A percentile compares a stretch with the other conserved stretches of the same genome.
Evolutionary conservation across 2,797 vertebrate species (phyloP).

Genomic region (Vultur gryphus): DNA sequence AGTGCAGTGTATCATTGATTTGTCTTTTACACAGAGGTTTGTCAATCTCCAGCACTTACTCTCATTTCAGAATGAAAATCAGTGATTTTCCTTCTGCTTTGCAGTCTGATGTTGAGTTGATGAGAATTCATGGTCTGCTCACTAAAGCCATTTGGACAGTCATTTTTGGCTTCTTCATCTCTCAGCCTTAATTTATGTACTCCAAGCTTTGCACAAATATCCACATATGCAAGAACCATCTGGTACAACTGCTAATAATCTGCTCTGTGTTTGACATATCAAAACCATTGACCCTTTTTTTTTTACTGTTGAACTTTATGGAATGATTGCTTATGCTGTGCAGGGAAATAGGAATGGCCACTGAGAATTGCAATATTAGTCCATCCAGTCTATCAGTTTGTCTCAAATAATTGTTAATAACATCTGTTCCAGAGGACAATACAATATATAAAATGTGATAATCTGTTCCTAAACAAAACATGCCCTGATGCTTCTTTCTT

Average conservation of each 20-base stretch:
- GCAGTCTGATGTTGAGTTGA: not conserved
- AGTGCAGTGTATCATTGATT: not conserved
- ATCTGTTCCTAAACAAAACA: not conserved
- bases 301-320: not conserved
- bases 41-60: not conserved
- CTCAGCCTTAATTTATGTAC: not conserved
- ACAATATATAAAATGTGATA: not conserved
- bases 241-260: not conserved
- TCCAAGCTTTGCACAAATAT: not conserved
- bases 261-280: not conserved
- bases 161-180: not conserved
- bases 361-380: not conserved
- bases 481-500: not conserved
- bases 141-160: not conserved
- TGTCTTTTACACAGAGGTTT: not conserved
- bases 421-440: not conserved
- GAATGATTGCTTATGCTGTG: not conserved
- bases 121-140: not conserved
- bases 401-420: not conserved
- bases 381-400: not conserved
- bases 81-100: not conserved
- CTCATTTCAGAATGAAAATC: not conserved
- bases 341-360: not conserved
- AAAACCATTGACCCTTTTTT: not conserved
- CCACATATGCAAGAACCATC: not conserved